Evolutionary conservation across 1,140 invertebrate species (phyloP).

Genomic region (Trichonephila clavata): DNA sequence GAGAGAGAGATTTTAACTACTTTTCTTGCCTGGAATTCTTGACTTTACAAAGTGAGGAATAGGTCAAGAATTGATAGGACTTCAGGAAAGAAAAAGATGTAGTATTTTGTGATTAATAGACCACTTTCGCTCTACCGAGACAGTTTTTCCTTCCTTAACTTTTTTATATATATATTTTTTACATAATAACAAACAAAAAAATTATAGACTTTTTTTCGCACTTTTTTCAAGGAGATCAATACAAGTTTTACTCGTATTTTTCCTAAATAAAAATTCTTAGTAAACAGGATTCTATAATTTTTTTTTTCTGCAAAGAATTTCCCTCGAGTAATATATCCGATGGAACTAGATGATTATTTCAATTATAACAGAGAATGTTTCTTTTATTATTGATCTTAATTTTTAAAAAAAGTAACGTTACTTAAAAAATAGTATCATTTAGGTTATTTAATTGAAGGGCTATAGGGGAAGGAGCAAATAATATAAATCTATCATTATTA

Average conservation of each 20-base stretch:
- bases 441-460: no score
- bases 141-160: not conserved
- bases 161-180: not conserved
- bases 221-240: slow-evolving; percentile 53
- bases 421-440: no score
- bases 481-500: no score
- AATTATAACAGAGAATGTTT: not conserved
- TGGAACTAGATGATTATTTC: not conserved
- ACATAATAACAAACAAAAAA: not conserved
- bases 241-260: slow-evolving; percentile 20
- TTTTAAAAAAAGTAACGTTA: no score
- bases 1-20: not conserved
- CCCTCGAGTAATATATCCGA: not conserved
- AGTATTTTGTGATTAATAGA: slow-evolving; percentile 59
- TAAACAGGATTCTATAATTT: not conserved
- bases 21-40: slow-evolving; percentile 30
- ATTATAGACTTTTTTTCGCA: not conserved
- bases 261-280: slow-evolving; percentile 12
- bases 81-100: slow-evolving; percentile 15
- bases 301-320: not conserved
- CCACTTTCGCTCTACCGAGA: slow-evolving; percentile 15
- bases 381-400: no score
- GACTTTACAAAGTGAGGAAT: slow-evolving; percentile 19
- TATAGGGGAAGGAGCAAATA: no score
- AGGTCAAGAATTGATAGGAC: slow-evolving; percentile 69